Evolutionary conservation across 2,888 invertebrate genomes (phyloP).

Genomic region (Siphonodentalium dalli): DNA sequence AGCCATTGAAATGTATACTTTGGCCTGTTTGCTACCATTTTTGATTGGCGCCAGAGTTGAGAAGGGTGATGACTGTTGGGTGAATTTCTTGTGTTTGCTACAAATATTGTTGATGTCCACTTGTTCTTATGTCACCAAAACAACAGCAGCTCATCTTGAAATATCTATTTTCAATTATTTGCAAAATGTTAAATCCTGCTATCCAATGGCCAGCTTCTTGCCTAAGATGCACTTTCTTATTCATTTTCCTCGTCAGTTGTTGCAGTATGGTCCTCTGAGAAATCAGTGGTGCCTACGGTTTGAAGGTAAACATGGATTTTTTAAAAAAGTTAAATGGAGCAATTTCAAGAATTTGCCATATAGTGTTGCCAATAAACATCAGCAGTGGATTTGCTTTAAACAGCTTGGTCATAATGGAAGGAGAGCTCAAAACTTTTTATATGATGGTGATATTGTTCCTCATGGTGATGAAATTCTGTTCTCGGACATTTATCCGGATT

Average conservation of each 20-base stretch:
- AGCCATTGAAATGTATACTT: conserved; percentile 9
- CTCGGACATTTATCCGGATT: too few species aligned
- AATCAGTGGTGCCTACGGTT: conserved; percentile 32
- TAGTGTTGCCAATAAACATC: conserved; percentile 19
- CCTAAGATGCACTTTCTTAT: conserved; percentile 30
- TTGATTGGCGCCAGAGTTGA: conserved; percentile 17
- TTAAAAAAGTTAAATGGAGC: conserved; percentile 21
- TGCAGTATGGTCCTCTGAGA: conserved; percentile 26
- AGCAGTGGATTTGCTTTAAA: conserved; percentile 23
- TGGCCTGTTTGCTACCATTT: conserved; percentile 10
- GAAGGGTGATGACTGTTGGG: conserved; percentile 11
- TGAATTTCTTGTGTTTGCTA: conserved; percentile 17
- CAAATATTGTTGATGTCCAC: conserved; percentile 9
- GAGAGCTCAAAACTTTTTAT: conserved; percentile 13
- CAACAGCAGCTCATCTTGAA: neutral
- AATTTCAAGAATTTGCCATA: conserved; percentile 27
- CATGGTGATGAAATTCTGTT: too few species aligned
- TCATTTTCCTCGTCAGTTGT: conserved; percentile 33
- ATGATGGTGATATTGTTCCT: conserved; percentile 17
- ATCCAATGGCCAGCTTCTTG: conserved; percentile 16
- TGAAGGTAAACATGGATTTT: conserved; percentile 32
- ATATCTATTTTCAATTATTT: neutral
- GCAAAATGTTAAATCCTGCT: conserved; percentile 10
- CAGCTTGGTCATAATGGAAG: conserved; percentile 5
- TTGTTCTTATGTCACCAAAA: conserved; percentile 3